Evolutionary conservation across 2,888 invertebrate species (phyloP).

Genomic region (Sipunculus nudus): DNA sequence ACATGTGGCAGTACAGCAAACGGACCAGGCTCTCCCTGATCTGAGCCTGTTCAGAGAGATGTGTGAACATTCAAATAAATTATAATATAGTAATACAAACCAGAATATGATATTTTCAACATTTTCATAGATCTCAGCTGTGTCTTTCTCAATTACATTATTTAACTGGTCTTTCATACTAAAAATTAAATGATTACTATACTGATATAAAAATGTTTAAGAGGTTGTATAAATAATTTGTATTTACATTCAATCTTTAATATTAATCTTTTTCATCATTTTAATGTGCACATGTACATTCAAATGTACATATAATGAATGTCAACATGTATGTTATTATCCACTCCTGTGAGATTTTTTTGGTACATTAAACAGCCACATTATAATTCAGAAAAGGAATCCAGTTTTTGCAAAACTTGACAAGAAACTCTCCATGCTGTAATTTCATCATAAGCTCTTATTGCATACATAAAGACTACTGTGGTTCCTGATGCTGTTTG

Average conservation of each 20-base stretch:
- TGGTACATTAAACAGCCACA: background rate
- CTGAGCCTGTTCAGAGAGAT: conserved; percentile 37
- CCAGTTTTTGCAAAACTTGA: background rate
- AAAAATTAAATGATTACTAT: no score
- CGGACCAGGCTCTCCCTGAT: conserved; percentile 53
- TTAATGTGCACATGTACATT: no score
- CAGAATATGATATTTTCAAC: no score
- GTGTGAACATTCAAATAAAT: background rate
- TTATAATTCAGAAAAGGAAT: background rate
- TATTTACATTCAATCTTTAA: no score
- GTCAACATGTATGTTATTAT: background rate
- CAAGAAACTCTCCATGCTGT: background rate
- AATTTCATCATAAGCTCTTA: no score
- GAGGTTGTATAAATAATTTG: background rate
- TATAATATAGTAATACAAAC: background rate
- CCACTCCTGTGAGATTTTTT: background rate
- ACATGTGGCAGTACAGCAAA: conserved; percentile 57
- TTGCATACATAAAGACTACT: no score
- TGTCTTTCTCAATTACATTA: no score
- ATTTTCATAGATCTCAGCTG: no score
- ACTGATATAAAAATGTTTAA: background rate
- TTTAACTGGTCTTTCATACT: no score
- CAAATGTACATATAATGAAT: no score
- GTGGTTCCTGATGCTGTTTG: no score
- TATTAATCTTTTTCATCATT: no score